Evolutionary conservation across 2,113 vertebrate genomes (phyloP), one percentile per base, ranked within the genome.

Genomic region (Cynopterus brachyotis): DNA sequence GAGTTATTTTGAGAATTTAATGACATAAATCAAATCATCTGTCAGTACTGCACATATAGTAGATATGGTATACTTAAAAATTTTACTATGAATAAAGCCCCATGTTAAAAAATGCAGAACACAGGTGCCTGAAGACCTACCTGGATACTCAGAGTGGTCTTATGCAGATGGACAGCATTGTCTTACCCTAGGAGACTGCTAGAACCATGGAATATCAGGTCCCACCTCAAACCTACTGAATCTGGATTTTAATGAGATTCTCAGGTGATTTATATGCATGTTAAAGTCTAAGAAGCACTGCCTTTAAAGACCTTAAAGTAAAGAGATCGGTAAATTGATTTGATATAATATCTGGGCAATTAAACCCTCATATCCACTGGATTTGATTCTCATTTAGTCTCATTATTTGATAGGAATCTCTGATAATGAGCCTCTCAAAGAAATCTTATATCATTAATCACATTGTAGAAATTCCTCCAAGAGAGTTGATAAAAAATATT

Each of bases 201-300:
- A 78, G 60, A 82, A 59, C 50, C 75, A 13, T 0, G 47, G 60
- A 84, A 3, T 35, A 42, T 92, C 35, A 81, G 60, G 5, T 35
- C 40, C 20, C 5, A 32, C 8, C 11, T 11, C 3, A 62, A 50
- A 92, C 11, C 40, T 81, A 62, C 45, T 76, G 32, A 89, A 64
- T 81, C 9, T 62, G 6, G 59, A 73, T 57, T 62, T 92, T 69
- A 75, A 75, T 11, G 67, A 67, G 66, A 75, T 55, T 66, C 30
- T 47, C 16, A 60, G 24, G 88, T 42, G 20, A 92, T 89, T 69
- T 37, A 40, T 62, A 9, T n/a, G 45, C 7, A 60, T 75, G 64
- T 64, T 64, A 88, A 78, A 66, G 24, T 57, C 72, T 45, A 62
- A 91, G 82, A 97, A 97, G 37, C 16, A 79, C 55, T 91, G 42